Conservation (phyloP, 2,113 vertebrate species). For the Bubalus kerabau region DNA sequence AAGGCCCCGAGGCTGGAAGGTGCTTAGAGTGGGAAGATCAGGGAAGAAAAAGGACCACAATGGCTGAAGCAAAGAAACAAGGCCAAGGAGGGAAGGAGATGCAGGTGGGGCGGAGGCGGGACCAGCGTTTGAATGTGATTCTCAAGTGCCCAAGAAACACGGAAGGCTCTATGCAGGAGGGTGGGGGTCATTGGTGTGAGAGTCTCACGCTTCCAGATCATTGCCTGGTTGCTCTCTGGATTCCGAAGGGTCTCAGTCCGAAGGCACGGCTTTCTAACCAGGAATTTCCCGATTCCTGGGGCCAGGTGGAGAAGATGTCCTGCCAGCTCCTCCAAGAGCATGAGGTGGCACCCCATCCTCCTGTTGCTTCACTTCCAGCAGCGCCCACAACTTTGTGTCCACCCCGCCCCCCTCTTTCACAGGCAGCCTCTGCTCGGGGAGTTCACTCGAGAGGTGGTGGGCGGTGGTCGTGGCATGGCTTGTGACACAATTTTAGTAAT, state of each 20-base stretch:
- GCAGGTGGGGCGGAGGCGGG: background rate
- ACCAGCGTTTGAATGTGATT: rapidly evolving
- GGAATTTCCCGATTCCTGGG: background rate
- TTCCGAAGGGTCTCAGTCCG: background rate
- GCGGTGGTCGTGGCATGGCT: background rate
- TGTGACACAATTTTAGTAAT: slow-evolving; percentile 32
- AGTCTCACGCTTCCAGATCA: background rate
- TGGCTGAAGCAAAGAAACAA: background rate
- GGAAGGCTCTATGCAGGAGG: rapidly evolving
- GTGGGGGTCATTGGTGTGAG: rapidly evolving
- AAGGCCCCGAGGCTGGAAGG: background rate
- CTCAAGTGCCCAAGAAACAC: rapidly evolving
- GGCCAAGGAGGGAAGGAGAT: background rate
- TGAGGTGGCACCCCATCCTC: rapidly evolving
- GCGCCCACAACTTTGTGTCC: rapidly evolving
- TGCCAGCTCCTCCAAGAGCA: background rate
- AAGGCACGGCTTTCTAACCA: background rate
- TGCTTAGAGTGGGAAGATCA: background rate
- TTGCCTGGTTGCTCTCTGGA: rapidly evolving
- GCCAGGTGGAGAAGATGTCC: background rate
- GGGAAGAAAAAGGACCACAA: background rate
- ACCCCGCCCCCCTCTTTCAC: rapidly evolving
- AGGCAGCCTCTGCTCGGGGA: background rate
- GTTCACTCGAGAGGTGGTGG: background rate
- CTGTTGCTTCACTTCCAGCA: background rate